phyloP scores from a whole-genome alignment of 2,888 invertebrate species.

The Drosophila setosimentum region DNA sequence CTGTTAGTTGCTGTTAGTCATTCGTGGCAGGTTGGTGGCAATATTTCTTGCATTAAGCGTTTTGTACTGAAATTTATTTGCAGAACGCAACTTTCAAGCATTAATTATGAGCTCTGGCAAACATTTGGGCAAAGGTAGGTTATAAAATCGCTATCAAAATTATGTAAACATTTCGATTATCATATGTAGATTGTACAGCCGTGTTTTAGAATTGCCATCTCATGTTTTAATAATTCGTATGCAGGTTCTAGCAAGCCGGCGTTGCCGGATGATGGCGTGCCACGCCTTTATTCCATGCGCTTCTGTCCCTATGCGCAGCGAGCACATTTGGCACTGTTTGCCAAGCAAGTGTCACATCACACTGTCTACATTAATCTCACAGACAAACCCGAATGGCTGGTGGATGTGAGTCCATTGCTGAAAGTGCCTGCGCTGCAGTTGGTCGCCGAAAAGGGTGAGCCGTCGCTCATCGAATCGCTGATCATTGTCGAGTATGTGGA shows the following conservation, averaged over 20 bases:
- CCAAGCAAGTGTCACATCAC: constrained; percentile 92
- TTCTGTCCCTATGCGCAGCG: constrained; percentile 94
- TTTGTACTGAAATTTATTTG: neutral
- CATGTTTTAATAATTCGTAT: neutral
- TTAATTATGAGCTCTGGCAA: constrained; percentile 61
- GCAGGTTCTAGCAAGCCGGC: constrained; percentile 89
- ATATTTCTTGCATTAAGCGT: neutral
- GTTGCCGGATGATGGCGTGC: constrained; percentile 87
- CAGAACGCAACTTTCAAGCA: constrained; percentile 20
- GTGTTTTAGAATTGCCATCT: neutral
- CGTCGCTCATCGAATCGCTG: constrained; percentile 91
- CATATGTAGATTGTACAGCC: neutral
- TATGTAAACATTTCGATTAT: neutral
- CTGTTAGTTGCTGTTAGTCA: constrained; percentile 28
- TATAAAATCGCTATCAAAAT: neutral
- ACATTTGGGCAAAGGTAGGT: constrained; percentile 66
- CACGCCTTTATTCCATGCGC: constrained; percentile 92
- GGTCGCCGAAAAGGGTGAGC: constrained; percentile 85
- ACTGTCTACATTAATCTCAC: constrained; percentile 90
- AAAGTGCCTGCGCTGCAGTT: constrained; percentile 92
- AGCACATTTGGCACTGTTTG: constrained; percentile 90
- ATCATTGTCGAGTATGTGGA: constrained; percentile 93
- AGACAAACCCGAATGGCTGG: constrained; percentile 93
- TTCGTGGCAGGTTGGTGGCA: constrained; percentile 1
- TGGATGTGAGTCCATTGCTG: constrained; percentile 88